Percentiles rank a stretch among this genome's conserved stretches.
Conservation (phyloP, 1,140 invertebrate species). For the Ptiloglossa arizonensis region DNA sequence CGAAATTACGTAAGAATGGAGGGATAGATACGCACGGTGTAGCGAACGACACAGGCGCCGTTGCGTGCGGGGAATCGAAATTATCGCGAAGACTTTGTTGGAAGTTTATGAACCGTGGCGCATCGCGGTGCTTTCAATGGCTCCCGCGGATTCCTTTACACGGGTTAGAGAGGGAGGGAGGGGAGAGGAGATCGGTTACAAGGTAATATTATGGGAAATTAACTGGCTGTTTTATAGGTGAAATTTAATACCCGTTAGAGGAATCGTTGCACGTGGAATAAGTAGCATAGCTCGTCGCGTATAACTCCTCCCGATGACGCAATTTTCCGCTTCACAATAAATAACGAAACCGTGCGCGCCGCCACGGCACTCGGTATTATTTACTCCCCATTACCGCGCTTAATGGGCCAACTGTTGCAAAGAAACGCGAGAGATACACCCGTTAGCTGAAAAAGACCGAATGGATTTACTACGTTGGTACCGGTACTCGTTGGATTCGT, state of each 20-base stretch:
- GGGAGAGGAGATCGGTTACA: not conserved
- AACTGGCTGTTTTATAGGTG: constrained; percentile 27
- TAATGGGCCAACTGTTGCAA: constrained; percentile 13
- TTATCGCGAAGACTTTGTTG: constrained; percentile 27
- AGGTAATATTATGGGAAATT: constrained; percentile 22
- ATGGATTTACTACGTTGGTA: not conserved
- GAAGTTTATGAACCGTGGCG: constrained; percentile 35
- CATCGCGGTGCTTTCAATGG: constrained; percentile 19
- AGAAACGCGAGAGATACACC: not conserved
- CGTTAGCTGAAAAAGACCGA: constrained; percentile 5
- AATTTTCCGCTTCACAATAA: constrained; percentile 29
- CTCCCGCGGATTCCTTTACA: not conserved
- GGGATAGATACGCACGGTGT: not conserved
- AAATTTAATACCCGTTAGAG: constrained; percentile 25
- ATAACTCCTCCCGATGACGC: constrained; percentile 25
- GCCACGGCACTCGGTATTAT: not conserved
- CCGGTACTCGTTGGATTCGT: not conserved
- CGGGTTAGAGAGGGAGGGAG: no score
- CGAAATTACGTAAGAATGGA: constrained; percentile 22
- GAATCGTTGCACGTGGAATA: not conserved
- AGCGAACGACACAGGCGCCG: not conserved
- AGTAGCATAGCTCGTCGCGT: not conserved
- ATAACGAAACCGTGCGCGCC: constrained; percentile 1
- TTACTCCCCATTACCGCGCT: constrained; percentile 15
- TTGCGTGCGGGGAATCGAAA: constrained; percentile 22